Conservation (phyloP, 2,888 invertebrate genomes). For the Drosophila kanekoi region DNA sequence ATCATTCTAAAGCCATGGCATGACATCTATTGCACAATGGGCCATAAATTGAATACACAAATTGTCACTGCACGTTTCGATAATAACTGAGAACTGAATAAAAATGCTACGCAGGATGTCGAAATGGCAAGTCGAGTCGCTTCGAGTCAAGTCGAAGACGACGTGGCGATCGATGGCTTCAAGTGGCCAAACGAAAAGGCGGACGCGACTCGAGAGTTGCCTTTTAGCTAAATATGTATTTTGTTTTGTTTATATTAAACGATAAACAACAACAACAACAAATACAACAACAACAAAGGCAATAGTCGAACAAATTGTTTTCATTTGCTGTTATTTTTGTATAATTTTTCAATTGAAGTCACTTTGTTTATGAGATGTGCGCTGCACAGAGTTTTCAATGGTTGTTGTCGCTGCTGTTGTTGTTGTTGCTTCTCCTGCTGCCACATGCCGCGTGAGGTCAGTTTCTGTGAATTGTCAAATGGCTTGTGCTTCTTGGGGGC, state of each 20-base stretch:
- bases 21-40: slow-evolving; percentile 57
- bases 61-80: slow-evolving; percentile 69
- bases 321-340: slow-evolving; percentile 63
- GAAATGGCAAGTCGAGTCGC: slow-evolving; percentile 41
- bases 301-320: slow-evolving; percentile 38
- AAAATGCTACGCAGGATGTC: slow-evolving; percentile 60
- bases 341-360: slow-evolving; percentile 69
- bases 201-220: slow-evolving; percentile 12
- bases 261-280: slow-evolving; percentile 50
- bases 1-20: slow-evolving; percentile 19
- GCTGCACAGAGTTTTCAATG: slow-evolving; percentile 12
- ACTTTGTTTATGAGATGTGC: slow-evolving; percentile 61
- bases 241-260: slow-evolving; percentile 50
- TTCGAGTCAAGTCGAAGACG: slow-evolving; percentile 23
- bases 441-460: slow-evolving; percentile 60
- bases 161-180: slow-evolving; percentile 58
- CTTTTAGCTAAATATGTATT: slow-evolving; percentile 44
- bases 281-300: slow-evolving; percentile 16
- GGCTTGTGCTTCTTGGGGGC: slow-evolving; percentile 12
- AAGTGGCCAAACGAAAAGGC: slow-evolving; percentile 41
- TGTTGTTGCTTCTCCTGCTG: slow-evolving; percentile 19
- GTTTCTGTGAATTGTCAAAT: slow-evolving; percentile 62
- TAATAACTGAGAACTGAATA: slow-evolving; percentile 54
- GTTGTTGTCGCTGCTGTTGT: slow-evolving; percentile 1
- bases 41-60: slow-evolving; percentile 64